Base-by-base conservation (phyloP, 2,888 invertebrate genomes). In the Drosophila prostipennis region DNA sequence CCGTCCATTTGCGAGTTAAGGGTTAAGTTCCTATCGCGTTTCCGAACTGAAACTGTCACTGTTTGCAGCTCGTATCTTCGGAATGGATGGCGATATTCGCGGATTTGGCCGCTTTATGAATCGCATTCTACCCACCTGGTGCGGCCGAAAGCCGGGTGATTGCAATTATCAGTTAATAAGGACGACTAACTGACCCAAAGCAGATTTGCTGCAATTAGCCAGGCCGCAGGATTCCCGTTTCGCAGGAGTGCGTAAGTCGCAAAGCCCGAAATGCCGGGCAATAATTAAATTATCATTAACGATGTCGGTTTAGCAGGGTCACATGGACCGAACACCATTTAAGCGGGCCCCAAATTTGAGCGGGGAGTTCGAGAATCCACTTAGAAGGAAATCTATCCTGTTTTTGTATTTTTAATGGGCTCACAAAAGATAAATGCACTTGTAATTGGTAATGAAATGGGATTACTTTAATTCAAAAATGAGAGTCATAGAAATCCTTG, bases 231-330 rank as follows among this genome's bases (percentile, higher is more conserved):
- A 42, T 55, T 37, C 48, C 6, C 29, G 51, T 32, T 32, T 48
- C 8, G 61, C 73, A 49, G 46, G 60, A 59, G 56, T 67, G 72
- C 65, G 59, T 82, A 71, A 79, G 68, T 72, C 79, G 63, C 39
- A 76, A 86, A 86, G 83, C 77, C 69, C 58, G 37, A 52, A 73
- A 73, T 40, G 58, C 72, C 36, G 46, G 63, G 32, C 73, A 60
- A 83, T 81, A 80, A 81, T 81, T 81, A 81, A 81, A 86, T 81
- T 86, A 81, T 86, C 83, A 80, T 81, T 83, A 86, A 74, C 80
- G 71, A 72, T 71, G 71, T 43, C 26, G 72, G 79, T 48, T 81
- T 75, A 75, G 61, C 70, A 52, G 40, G n/a, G 46, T 46, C 48
- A 39, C 57, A 26, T 46, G 43, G 19, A 49, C 49, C 13, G 42